A percentile compares a stretch with the other conserved stretches of the same genome.
Evolutionary conservation across 2,113 vertebrate species (phyloP).

Genomic region (Dendropsophus ebraccatus): DNA sequence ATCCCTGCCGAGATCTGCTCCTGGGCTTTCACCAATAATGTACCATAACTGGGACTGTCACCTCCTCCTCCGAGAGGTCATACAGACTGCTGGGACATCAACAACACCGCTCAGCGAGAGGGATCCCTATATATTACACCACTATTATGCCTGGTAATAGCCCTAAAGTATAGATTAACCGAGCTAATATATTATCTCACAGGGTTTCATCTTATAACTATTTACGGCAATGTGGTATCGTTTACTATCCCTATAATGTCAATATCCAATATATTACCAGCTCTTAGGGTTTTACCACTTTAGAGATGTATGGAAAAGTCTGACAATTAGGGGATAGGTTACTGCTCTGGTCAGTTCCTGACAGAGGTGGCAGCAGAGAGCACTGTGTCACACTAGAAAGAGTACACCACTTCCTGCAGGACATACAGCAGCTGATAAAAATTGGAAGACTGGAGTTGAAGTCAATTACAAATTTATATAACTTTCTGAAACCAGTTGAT

Average conservation of each 20-base stretch:
- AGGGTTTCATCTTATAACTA: not conserved
- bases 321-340: too few species aligned
- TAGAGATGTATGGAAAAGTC: too few species aligned
- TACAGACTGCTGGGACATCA: slow-evolving; percentile 8
- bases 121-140: slow-evolving; percentile 22
- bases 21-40: slow-evolving; percentile 29
- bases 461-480: too few species aligned
- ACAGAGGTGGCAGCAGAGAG: too few species aligned
- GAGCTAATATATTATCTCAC: not conserved
- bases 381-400: too few species aligned
- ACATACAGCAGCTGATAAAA: too few species aligned
- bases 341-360: too few species aligned
- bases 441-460: too few species aligned
- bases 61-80: slow-evolving; percentile 14
- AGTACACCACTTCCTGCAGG: too few species aligned
- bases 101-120: not conserved
- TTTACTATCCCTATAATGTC: not conserved
- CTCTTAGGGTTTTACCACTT: too few species aligned
- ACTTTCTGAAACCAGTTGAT: too few species aligned
- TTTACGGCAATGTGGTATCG: not conserved
- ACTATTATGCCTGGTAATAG: not conserved
- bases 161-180: not conserved
- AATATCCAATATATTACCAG: too few species aligned
- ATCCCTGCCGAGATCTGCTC: slow-evolving; percentile 30
- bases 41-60: slow-evolving; percentile 28